Base-by-base conservation (phyloP, 64 coral and sea anemone species). In the Exaiptasia diaphana region DNA sequence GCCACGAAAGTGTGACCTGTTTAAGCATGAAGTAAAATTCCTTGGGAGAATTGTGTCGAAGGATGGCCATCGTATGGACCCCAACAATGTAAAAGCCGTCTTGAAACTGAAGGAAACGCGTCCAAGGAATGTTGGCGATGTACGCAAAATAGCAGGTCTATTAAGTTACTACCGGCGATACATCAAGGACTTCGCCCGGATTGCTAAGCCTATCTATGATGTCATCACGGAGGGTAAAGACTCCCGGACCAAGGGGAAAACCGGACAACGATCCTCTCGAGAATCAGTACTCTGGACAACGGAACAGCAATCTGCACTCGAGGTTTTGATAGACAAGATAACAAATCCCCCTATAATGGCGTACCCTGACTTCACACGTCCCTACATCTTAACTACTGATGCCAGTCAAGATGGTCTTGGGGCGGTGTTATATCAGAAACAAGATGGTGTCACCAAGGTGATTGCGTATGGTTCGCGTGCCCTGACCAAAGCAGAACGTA, bases 1-100 rank as follows among this genome's bases (percentile, higher is more conserved):
- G 48, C 65, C 65, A 13, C 3, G 21, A 27, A 83, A 83, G 33
- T 83, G 65, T 72, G 32, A 68, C 18, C 36, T 83, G 48, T 68
- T 82, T 35, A 67, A 82, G 59, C 64, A 46, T 49, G 55, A 92
- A 50, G 90, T 92, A 11, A 68, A 12, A 71, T 89, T 89, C 45
- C 65, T 89, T 13, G 68, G 77, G 29, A 46, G 69, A 20, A 52
- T 82, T 31, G 77, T 90, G 31, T 81, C 77, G 1, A 64, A 82
- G 38, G 77, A 89, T 12, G 77, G 86, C 14, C 82, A 89, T 56
- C 64, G 39, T 26, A 42, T 81, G 22, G 67, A 82, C n/a, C 86
- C 76, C 25, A 71, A 31, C 7, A 90, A 64, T 72, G 67, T 81
- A 8, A 73, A 89, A 26, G 27, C 62, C 1, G 76, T 80, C 11